Evolutionary conservation across 2,797 vertebrate genomes (phyloP), one percentile per base, ranked within the genome.

Genomic region (Macrochelys suwanniensis): DNA sequence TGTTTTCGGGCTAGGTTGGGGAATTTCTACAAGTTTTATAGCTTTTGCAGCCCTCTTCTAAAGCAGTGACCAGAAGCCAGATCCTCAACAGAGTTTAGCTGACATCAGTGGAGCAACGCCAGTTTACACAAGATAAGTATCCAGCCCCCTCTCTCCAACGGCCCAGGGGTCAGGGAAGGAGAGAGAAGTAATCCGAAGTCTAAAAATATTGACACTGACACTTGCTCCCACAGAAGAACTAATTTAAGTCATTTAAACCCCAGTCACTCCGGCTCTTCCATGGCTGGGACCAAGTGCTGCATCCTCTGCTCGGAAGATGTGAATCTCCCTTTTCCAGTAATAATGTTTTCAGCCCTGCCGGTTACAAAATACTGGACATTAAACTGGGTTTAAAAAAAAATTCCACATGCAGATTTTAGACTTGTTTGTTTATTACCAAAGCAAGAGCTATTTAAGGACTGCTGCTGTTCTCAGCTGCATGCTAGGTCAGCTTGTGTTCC

Each of bases 371-470:
- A 45, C 71, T 82, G 84, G 71, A 77, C 78, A 85, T 82, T 96
- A 93, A 92, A 89, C 3, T 82, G 86, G 45, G 65, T 84, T 95
- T 94, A 76, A 82, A 91, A 96, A 89, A 96, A 89, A 88, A 94
- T 83, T 57, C 82, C 61, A 68, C 42, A 21, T 92, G 77, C 54
- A 11, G 81, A 57, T 89, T 90, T 95, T 89, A 84, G 90, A 42
- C 50, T 85, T 80, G 80, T 93, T 87, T 65, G 42, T 88, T 87
- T 92, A n/a, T 84, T 89, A 68, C 61, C 86, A 71, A 95, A 93
- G 54, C 87, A 87, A 84, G 28, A 95, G 65, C 11, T 93, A 47
- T 87, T 16, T 26, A 82, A 93, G n/a, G 31, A 83, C 51, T 57
- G 45, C 5, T 94, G 86, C 68, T 68, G 49, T 80, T 93, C 57